Evolutionary conservation across 2,888 invertebrate species (phyloP).

Genomic region (Hofmannophila pseudospretella): DNA sequence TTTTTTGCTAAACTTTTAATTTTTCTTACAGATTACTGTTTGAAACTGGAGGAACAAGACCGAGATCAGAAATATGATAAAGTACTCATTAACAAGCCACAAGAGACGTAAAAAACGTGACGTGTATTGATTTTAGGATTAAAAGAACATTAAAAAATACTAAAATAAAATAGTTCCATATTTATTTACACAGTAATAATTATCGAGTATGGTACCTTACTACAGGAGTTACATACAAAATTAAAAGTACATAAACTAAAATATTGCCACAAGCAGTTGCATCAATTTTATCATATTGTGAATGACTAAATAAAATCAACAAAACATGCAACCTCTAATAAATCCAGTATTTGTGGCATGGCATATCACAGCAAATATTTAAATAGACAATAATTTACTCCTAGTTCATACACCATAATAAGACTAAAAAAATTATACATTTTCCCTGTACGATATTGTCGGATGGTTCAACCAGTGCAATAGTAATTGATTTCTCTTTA

Average conservation of each 20-base stretch:
- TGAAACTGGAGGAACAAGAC: no score
- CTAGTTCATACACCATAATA: background rate
- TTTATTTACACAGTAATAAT: slow-evolving; percentile 2
- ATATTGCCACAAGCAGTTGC: slow-evolving; percentile 17
- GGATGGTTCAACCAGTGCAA: no score
- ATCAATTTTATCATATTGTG: slow-evolving; percentile 1
- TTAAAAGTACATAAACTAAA: slow-evolving; percentile 16
- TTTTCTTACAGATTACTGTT: no score
- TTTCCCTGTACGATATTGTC: no score
- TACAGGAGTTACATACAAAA: slow-evolving; percentile 16
- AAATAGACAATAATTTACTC: slow-evolving; percentile 2
- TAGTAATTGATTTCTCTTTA: no score
- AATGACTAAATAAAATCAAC: slow-evolving; percentile 7
- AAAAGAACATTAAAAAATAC: no score
- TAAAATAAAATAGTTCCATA: slow-evolving; percentile 2
- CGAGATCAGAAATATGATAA: no score
- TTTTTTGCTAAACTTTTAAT: no score
- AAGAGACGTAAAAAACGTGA: background rate
- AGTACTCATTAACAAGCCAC: background rate
- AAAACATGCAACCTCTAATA: slow-evolving; percentile 10
- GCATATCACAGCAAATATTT: slow-evolving; percentile 32
- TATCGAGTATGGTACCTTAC: background rate
- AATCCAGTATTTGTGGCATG: slow-evolving; percentile 14
- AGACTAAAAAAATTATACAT: no score
- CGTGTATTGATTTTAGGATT: no score